Conservation (phyloP, 2,113 vertebrate genomes). For the Beaufortia kweichowensis region DNA sequence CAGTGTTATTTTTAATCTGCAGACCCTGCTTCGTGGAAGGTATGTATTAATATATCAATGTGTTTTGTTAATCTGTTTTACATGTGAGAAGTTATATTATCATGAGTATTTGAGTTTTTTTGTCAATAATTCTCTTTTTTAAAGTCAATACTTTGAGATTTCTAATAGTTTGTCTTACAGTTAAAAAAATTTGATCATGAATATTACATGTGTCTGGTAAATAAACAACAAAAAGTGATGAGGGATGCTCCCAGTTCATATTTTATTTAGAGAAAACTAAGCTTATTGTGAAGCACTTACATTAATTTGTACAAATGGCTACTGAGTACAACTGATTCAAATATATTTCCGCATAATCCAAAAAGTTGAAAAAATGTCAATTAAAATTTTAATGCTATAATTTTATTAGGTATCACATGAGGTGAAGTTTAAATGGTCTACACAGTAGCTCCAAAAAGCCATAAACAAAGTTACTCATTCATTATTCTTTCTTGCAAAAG, state of each 20-base stretch:
- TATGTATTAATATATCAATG: conserved; percentile 44
- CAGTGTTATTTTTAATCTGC: conserved; percentile 57
- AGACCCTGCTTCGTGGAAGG: conserved; percentile 60
- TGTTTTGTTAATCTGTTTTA: neutral
- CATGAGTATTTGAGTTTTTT: neutral
- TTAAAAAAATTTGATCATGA: neutral
- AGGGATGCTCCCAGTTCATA: neutral
- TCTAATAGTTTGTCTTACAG: neutral
- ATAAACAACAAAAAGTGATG: conserved; percentile 40
- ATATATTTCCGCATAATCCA: too few species aligned
- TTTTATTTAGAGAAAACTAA: conserved; percentile 53
- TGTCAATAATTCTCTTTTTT: neutral
- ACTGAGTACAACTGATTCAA: too few species aligned
- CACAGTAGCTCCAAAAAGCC: conserved; percentile 12
- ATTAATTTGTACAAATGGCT: too few species aligned
- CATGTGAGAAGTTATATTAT: neutral
- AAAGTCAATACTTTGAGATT: neutral
- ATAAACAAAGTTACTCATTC: conserved; percentile 68
- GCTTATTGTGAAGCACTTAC: too few species aligned
- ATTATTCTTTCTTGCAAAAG: conserved; percentile 20
- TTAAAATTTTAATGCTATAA: neutral
- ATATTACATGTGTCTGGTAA: neutral
- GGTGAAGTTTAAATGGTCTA: conserved; percentile 48
- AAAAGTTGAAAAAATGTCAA: neutral
- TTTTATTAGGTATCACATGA: conserved; percentile 64